Conservation (phyloP, 2,797 vertebrate genomes). For the Poecilia picta region DNA sequence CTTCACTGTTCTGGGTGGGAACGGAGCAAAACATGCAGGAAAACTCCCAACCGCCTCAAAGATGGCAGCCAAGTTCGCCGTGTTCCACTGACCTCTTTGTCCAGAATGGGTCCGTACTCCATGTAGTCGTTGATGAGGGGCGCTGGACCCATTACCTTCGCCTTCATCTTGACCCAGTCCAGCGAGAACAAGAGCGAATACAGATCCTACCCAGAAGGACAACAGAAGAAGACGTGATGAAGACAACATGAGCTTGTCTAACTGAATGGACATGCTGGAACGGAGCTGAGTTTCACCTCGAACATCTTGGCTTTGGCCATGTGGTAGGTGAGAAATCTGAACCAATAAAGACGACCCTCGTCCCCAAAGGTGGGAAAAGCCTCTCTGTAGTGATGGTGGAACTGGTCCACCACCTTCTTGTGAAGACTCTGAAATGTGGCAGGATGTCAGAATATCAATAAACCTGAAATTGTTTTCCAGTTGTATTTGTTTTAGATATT, state of each 20-base stretch:
- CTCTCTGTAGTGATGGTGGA: constrained; percentile 83
- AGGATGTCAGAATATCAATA: not conserved
- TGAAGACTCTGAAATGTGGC: constrained; percentile 78
- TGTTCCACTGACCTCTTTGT: constrained; percentile 87
- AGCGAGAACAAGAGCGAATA: constrained; percentile 92
- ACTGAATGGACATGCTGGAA: too few species aligned
- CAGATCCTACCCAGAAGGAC: constrained; percentile 84
- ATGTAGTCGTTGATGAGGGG: constrained; percentile 96
- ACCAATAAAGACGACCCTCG: constrained; percentile 93
- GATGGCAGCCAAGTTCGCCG: not conserved
- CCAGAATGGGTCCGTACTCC: constrained; percentile 87
- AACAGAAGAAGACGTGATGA: not conserved
- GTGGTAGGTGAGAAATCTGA: constrained; percentile 90
- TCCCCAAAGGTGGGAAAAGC: constrained; percentile 80
- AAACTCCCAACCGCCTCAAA: not conserved
- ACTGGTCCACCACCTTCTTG: constrained; percentile 89
- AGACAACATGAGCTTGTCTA: not conserved
- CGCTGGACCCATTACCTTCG: constrained; percentile 89
- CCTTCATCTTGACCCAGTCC: constrained; percentile 94
- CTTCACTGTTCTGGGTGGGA: constrained; percentile 82
- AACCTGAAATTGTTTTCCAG: not conserved
- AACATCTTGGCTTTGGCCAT: constrained; percentile 91
- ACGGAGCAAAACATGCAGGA: not conserved
- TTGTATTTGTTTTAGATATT: not conserved
- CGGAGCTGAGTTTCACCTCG: constrained; percentile 77